phyloP scores from a whole-genome alignment of 2,797 vertebrate genomes.

The Brotula barbata region DNA sequence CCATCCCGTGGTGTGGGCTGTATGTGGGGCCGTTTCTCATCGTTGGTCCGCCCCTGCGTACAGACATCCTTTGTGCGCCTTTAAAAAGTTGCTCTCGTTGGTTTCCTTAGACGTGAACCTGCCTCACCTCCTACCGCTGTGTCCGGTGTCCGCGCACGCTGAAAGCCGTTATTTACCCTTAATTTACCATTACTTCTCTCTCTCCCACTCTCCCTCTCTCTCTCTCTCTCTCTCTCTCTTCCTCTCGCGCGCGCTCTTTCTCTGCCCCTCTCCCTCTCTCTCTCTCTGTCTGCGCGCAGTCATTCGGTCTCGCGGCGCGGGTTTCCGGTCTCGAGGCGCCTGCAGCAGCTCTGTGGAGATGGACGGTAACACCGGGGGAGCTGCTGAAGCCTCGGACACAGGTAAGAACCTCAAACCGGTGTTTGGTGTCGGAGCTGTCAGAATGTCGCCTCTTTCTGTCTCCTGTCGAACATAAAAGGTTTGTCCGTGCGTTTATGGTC shows the following conservation, averaged over 20 bases:
- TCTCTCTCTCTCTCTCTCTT: constrained; percentile 13
- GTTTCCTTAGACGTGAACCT: not conserved
- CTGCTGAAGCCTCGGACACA: constrained; percentile 34
- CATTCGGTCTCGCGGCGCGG: constrained; percentile 40
- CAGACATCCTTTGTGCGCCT: not conserved
- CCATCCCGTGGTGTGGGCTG: too few relatives aligned
- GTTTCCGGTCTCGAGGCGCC: not conserved
- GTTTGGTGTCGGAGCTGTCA: not conserved
- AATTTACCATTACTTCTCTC: too few relatives aligned
- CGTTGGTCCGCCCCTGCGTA: too few relatives aligned
- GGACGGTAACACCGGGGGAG: constrained; percentile 49
- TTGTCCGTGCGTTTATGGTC: too few relatives aligned
- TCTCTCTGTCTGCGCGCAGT: constrained; percentile 26
- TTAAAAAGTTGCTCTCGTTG: not conserved
- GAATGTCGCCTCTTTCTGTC: too few relatives aligned
- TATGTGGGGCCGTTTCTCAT: too few relatives aligned
- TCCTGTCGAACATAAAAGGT: too few relatives aligned
- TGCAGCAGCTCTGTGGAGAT: constrained; percentile 56
- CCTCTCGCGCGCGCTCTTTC: not conserved
- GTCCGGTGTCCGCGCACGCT: too few relatives aligned
- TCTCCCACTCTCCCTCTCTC: too few relatives aligned
- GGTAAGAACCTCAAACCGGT: constrained; percentile 44
- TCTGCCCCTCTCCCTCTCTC: too few relatives aligned
- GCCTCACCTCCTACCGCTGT: too few relatives aligned
- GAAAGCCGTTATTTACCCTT: not conserved